These are phyloP conservation scores for Plecotus auritus DNA, from an alignment of 2,113 vertebrate genomes.

Conservation along the genomic window DNA sequence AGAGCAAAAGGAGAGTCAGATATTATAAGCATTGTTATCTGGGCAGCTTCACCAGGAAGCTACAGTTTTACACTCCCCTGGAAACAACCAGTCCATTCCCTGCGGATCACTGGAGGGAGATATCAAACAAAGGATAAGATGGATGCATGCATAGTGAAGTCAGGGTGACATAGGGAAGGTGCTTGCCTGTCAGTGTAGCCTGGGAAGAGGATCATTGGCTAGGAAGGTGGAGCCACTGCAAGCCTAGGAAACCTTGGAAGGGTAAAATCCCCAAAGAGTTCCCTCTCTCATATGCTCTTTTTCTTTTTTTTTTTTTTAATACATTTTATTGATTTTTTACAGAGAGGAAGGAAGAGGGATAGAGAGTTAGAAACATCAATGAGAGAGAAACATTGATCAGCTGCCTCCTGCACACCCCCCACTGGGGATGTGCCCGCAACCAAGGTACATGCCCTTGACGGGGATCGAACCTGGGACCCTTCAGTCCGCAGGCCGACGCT, in stretches of 20 bases:
- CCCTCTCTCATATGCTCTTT: neutral
- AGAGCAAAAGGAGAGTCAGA: neutral
- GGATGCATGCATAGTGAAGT: neutral
- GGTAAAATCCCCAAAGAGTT: neutral
- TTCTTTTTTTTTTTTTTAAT: too few species aligned
- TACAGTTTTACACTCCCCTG: neutral
- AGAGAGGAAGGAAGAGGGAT: too few species aligned
- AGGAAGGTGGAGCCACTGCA: neutral
- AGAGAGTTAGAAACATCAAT: too few species aligned
- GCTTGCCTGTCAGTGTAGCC: neutral
- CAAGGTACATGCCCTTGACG: too few species aligned
- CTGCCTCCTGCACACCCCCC: too few species aligned
- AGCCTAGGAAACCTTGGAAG: neutral
- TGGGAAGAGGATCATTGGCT: neutral
- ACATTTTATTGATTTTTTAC: too few species aligned
- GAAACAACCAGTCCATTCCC: neutral
- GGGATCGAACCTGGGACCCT: too few species aligned
- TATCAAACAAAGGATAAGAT: neutral
- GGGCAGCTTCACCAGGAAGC: neutral
- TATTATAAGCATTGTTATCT: neutral
- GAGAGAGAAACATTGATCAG: too few species aligned
- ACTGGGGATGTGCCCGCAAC: too few species aligned
- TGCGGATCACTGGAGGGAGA: neutral
- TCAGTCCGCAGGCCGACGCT: too few species aligned
- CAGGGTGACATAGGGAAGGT: neutral